These are phyloP conservation scores for Erinaceus europaeus DNA, from an alignment of 2,113 vertebrate genomes.

Conservation along the genomic window DNA sequence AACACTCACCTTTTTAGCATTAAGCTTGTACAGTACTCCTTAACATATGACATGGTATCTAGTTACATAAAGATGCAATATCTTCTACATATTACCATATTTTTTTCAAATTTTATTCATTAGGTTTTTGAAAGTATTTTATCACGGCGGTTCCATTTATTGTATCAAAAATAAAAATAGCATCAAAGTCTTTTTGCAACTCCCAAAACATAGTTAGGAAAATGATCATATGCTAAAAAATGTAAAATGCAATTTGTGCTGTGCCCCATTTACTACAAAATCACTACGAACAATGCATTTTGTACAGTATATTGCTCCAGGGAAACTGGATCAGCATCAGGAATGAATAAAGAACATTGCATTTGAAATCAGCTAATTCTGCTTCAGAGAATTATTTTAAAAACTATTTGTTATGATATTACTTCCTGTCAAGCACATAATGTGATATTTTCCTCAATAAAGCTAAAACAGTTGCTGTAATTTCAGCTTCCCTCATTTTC, in stretches of 20 bases:
- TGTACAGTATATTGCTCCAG: slow-evolving; percentile 69
- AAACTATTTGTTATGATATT: slow-evolving; percentile 78
- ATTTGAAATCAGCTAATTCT: slow-evolving; percentile 73
- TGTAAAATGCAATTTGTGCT: slow-evolving; percentile 59
- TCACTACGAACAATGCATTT: slow-evolving; percentile 68
- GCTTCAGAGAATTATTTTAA: slow-evolving; percentile 46
- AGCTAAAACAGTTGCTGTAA: slow-evolving; percentile 71
- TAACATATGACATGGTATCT: not conserved
- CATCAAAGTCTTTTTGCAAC: slow-evolving; percentile 41
- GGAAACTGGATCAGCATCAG: slow-evolving; percentile 74
- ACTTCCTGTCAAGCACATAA: slow-evolving; percentile 79
- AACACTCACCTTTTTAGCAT: slow-evolving; percentile 50
- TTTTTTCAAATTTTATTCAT: slow-evolving; percentile 53
- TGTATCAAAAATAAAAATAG: slow-evolving; percentile 63
- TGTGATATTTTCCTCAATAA: slow-evolving; percentile 78
- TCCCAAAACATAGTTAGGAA: slow-evolving; percentile 61
- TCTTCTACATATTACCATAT: slow-evolving; percentile 36
- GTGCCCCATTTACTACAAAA: slow-evolving; percentile 75
- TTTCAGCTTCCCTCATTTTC: slow-evolving; percentile 66
- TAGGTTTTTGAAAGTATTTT: slow-evolving; percentile 46
- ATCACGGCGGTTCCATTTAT: slow-evolving; percentile 36
- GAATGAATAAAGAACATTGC: slow-evolving; percentile 71
- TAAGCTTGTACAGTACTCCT: slow-evolving; percentile 24
- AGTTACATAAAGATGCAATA: slow-evolving; percentile 11
- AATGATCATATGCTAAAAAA: slow-evolving; percentile 62